Evolutionary conservation across 2,113 vertebrate genomes (phyloP), one percentile per base, ranked within the genome.

Genomic region (Zootoca vivipara): DNA sequence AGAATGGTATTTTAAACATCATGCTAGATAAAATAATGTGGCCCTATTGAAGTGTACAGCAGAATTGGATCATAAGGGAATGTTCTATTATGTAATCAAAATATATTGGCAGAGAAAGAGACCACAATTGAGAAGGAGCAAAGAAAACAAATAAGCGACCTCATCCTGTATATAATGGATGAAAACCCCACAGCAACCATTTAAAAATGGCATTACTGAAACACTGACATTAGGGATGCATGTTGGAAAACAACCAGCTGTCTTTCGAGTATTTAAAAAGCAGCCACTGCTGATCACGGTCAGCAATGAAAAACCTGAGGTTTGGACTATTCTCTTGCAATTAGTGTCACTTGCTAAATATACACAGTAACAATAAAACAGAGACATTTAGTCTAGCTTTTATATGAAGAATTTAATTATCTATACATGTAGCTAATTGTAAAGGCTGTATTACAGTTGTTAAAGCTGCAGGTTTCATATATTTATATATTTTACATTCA

Each of bases 401-500:
- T 97, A 94, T 97, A 98, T 88, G 92, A 97, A 98, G 97, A 96
- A 96, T 98, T 98, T 98, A 98, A 98, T 98, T 95, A 95, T 97
- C 97, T 98, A 98, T 96, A 98, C 97, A 98, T 28, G 95, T 96
- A 95, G 95, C 97, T 98, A 97, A 93, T 94, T 95, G 97, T 96
- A 97, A 98, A 97, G 96, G 96, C 95, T 94, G 96, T 96, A 97
- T 97, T 98, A 98, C 97, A 98, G 96, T 98, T 96, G 97, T 98
- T 98, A 98, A 98, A 98, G 97, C 97, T 97, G 97, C 95, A 96
- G 93, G 95, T 95, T 95, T 96, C 96, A 96, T 97, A 96, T 97
- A 97, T 97, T 97, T 97, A 97, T 97, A 97, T 98, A 97, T 96
- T 97, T 97, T 97, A 98, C 97, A 98, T 97, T 98, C 97, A 96